These are phyloP conservation scores for Acrossocheilus fasciatus DNA, from an alignment of 2,797 vertebrate species.

Conservation along the genomic window DNA sequence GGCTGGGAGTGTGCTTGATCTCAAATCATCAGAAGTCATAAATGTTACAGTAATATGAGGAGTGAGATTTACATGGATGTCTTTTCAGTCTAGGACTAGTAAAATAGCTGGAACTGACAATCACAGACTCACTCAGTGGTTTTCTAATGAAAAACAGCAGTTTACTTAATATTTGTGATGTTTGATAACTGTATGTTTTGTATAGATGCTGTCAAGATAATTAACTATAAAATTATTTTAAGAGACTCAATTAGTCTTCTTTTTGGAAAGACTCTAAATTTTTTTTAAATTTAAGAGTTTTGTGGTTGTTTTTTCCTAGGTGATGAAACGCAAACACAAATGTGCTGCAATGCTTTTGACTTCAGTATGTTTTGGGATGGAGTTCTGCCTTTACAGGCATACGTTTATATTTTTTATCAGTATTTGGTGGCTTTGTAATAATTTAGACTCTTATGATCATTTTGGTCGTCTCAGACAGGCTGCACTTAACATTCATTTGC, in stretches of 20 bases:
- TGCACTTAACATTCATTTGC: conserved; percentile 1
- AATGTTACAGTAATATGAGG: conserved; percentile 30
- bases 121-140: conserved; percentile 34
- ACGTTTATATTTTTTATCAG: conserved; percentile 15
- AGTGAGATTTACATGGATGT: conserved; percentile 8
- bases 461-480: neutral
- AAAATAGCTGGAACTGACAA: conserved; percentile 54
- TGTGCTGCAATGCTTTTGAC: conserved; percentile 14
- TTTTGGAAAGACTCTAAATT: neutral
- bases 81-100: conserved; percentile 28
- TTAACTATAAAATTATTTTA: neutral
- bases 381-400: too few relatives aligned
- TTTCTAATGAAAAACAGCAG: conserved; percentile 41
- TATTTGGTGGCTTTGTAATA: conserved; percentile 1
- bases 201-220: conserved; percentile 12
- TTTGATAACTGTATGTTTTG: conserved; percentile 45
- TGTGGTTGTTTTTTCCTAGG: neutral
- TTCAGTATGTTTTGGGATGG: conserved; percentile 27
- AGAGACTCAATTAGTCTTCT: neutral
- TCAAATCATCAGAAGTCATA: conserved; percentile 45
- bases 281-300: neutral
- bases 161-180: conserved; percentile 44
- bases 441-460: neutral
- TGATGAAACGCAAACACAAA: neutral
- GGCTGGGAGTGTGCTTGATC: neutral